Evolutionary conservation across 2,797 vertebrate genomes (phyloP), one percentile per base, ranked within the genome.

Genomic region (Sphenopsis melanotis): DNA sequence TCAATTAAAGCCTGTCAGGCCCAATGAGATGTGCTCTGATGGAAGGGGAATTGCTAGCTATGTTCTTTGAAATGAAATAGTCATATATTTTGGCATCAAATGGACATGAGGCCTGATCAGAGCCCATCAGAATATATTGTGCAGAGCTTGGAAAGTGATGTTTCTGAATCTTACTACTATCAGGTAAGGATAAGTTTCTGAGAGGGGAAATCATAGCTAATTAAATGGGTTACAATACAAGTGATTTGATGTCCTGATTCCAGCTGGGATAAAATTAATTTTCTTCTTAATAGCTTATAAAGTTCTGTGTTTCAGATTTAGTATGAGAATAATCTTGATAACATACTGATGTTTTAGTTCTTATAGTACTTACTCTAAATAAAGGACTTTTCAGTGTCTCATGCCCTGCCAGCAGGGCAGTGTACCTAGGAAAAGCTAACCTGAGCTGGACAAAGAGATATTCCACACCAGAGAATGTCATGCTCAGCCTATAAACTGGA

Each of bases 1-100:
- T 95, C 90, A 94, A 89, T 96, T 96, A 96, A 94, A 89, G 52
- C 37, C 34, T 87, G 74, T 88, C 77, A 87, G 74, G 34, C 47
- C 74, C 82, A 91, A 59, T 19, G 6, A 63, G 59, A 46, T 84
- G 47, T 87, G 49, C 88, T 94, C 77, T 89, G 83, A 93, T 66
- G 70, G 77, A 93, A 76, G 34, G 52, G 63, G 63, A 94, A 87
- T 93, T 95, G 37, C 44, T 89, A 63, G 52, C 56, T 94, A 52
- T 89, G 70, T 60, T 87, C 37, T 77, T 82, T 2, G 1, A 66
- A 95, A 93, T 34, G 8, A 66, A 92, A 89, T n/a, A 69, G 21
- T 81, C 26, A n/a, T 66, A 86, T 0, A 0, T 83, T 91, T 93
- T 94, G 90, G 59, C 47, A 63, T 44, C 19, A 14, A 14, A 65